Conservation (phyloP, 2,888 invertebrate species). For the Phymatocera aterrima region DNA sequence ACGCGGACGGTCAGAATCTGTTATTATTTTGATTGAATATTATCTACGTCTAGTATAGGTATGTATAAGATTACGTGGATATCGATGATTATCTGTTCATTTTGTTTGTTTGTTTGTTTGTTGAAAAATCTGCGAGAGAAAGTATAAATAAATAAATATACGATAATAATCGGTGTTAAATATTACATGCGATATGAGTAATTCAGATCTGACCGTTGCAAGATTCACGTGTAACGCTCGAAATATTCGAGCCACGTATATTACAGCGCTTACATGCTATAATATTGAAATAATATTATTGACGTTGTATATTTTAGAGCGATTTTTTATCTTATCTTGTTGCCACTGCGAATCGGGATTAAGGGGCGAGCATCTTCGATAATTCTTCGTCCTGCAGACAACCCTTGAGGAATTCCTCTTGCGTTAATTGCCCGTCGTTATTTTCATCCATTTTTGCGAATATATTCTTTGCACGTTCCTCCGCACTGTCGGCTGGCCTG, state of each 20-base stretch:
- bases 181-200: no score
- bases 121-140: neutral
- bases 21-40: no score
- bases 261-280: constrained; percentile 28
- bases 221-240: neutral
- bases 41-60: no score
- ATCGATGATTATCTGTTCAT: neutral
- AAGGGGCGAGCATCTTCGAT: constrained; percentile 95
- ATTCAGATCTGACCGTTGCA: constrained; percentile 14
- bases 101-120: neutral
- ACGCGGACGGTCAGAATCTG: no score
- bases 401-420: constrained; percentile 98
- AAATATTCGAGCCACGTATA: constrained; percentile 21
- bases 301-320: constrained; percentile 41
- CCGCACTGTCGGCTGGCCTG: constrained; percentile 96
- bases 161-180: neutral
- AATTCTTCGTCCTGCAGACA: constrained; percentile 97
- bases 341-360: constrained; percentile 75
- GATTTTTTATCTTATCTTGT: constrained; percentile 52
- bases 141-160: constrained; percentile 9
- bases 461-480: constrained; percentile 98
- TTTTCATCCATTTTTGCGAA: constrained; percentile 99
- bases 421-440: constrained; percentile 98
- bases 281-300: constrained; percentile 43
- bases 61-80: no score